phyloP scores from a whole-genome alignment of 2,888 invertebrate species.

The Ariolimax columbianus region DNA sequence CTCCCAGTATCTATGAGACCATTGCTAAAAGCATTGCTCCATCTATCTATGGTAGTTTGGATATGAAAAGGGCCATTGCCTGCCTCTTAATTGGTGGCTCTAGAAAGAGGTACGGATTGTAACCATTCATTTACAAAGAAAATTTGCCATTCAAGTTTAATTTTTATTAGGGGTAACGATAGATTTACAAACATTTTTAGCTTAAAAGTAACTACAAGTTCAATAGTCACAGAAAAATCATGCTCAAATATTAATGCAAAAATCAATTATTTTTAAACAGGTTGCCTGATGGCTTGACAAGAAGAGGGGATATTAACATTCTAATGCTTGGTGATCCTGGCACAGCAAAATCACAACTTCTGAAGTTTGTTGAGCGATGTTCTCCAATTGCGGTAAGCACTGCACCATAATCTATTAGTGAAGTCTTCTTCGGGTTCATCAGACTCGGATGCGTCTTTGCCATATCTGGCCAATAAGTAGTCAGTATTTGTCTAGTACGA shows the following conservation, averaged over 20 bases:
- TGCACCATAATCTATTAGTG: background rate
- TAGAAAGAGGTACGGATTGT: conserved; percentile 79
- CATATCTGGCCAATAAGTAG: no score
- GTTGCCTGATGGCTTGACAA: conserved; percentile 95
- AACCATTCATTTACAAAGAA: background rate
- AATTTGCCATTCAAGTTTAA: no score
- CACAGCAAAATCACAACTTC: conserved; percentile 98
- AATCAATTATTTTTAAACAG: conserved; percentile 63
- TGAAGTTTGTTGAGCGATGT: conserved; percentile 97
- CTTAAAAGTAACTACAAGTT: background rate
- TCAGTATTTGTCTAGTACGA: no score
- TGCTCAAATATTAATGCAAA: background rate
- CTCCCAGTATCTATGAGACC: conserved; percentile 91
- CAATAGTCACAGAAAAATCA: background rate
- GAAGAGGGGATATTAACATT: conserved; percentile 97
- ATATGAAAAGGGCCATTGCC: conserved; percentile 98
- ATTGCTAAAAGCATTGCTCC: conserved; percentile 95
- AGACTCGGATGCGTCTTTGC: no score
- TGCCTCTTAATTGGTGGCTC: conserved; percentile 95
- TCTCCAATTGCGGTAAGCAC: conserved; percentile 89
- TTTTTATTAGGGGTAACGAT: no score
- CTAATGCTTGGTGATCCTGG: conserved; percentile 97
- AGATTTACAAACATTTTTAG: no score
- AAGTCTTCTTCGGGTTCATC: no score
- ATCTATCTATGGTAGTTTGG: conserved; percentile 94